Base-by-base conservation (phyloP, 2,113 vertebrate genomes). In the Onychostruthus taczanowskii region DNA sequence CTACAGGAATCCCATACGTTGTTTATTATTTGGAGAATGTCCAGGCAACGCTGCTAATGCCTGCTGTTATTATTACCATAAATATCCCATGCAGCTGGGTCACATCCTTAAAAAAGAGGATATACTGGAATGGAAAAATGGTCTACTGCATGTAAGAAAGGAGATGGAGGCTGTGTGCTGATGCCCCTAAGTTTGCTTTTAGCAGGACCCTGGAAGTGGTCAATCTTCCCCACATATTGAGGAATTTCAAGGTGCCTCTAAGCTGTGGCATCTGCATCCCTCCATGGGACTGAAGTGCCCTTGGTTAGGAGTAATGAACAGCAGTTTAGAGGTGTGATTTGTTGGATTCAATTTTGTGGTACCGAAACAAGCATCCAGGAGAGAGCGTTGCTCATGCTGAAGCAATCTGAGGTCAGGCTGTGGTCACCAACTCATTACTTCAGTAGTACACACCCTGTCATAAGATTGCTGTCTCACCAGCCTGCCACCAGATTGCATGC, bases 211-310 rank as follows among this genome's bases (percentile, higher is more conserved):
- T 68, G 33, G 67, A 55, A 76, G 10, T 1, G 8, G 27, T 69
- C 63, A 28, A 0, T 56, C 49, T 31, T 90, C 21, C n/a, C 15
- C 1, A 0, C 4, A 7, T 1, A 1, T 2, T 62, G 55, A 77
- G 37, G 59, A 47, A 5, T 46, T 31, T 55, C 1, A 0, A 44
- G 37, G 28, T 49, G 23, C 30, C 18, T 50, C 28, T 77, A 46
- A 63, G 53, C 11, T 7, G 39, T 23, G 47, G 13, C 30, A 17
- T 27, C 23, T 33, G 15, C 7, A 1, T 46, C 56, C 16, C 16
- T 56, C 33, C 1, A 1, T 9, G 21, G 35, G 13, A 52, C 30
- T 6, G 2, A 46, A 55, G 21, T 28, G 16, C 43, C 30, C 39
- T 56, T 12, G 1, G 7, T 58, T 46, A 72, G 61, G 64, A 89